Base-by-base conservation (phyloP, 2,888 invertebrate species). In the Syritta pipiens region DNA sequence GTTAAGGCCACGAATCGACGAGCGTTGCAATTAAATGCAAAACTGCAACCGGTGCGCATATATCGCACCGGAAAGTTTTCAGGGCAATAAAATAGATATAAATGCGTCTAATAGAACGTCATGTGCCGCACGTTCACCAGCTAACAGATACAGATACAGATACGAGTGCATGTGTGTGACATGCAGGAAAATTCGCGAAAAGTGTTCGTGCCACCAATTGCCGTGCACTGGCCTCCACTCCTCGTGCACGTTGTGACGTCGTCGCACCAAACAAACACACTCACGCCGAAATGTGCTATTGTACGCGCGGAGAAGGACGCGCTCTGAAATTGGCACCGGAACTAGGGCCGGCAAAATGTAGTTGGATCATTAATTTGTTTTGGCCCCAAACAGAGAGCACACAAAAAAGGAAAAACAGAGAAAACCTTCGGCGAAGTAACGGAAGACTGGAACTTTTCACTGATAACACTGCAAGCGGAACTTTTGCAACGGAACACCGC, bases 351-450 rank as follows among this genome's bases (percentile, higher is more conserved):
- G 72, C 59, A 35, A 79, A 79, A 40, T 67, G 68, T 79, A 74
- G 74, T 74, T 74, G 68, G 67, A 67, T 62, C 74, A 74, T 79
- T 79, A 79, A 79, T 79, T 79, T 79, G 79, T 74, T 79, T 79
- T 74, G 44, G 62, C 59, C 37, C 46, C 20, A 72, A 72, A 30
- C 26, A n/a, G 48, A 46, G 26, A 62, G 17, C 14, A 4, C 10
- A 60, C 46, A 57, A 42, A 30, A 53, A 26, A 46, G 17, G 2
- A 32, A 22, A 12, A 44, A 24, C 35, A 7, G 42, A 26, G 24
- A 48, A 28, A 35, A 26, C 12, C 7, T 10, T 12, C n/a, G n/a
- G n/a, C n/a, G n/a, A n/a, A n/a, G n/a, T n/a, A n/a, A n/a, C n/a
- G n/a, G n/a, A n/a, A n/a, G n/a, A n/a, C 1, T 17, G 35, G 35